A percentile compares a stretch with the other conserved stretches of the same genome.
These are phyloP conservation scores for Tenthredo distinguenda DNA, from an alignment of 2,888 invertebrate genomes.

Conservation along the genomic window DNA sequence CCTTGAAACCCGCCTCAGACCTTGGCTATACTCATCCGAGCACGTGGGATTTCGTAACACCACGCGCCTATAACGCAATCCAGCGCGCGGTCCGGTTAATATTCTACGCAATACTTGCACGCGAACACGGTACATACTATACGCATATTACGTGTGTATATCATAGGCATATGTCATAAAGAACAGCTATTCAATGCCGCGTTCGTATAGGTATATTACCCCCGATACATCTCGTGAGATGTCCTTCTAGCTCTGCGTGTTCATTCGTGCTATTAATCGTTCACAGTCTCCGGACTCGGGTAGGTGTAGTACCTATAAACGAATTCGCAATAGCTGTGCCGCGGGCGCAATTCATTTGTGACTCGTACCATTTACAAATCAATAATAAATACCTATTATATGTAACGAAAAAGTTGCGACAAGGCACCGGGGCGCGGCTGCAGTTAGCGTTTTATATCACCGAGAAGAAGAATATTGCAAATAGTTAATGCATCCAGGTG, in stretches of 20 bases:
- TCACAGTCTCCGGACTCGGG: no score
- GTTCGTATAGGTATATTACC: not conserved
- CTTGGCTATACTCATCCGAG: slow-evolving; percentile 38
- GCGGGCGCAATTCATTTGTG: not conserved
- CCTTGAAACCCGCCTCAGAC: slow-evolving; percentile 9
- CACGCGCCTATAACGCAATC: slow-evolving; percentile 13
- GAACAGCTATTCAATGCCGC: not conserved
- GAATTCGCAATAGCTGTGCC: not conserved
- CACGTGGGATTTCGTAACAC: slow-evolving; percentile 44
- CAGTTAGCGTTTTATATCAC: not conserved
- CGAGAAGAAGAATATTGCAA: slow-evolving; percentile 3
- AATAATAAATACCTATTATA: no score
- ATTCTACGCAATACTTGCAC: not conserved
- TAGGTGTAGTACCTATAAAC: no score
- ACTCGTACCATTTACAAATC: not conserved
- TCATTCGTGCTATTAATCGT: no score
- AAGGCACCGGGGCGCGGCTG: not conserved
- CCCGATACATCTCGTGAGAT: not conserved
- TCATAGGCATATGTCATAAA: not conserved
- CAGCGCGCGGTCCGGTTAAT: not conserved
- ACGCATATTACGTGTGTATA: not conserved
- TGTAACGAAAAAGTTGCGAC: not conserved
- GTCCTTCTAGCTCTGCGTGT: not conserved
- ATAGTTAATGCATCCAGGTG: not conserved
- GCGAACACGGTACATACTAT: not conserved